Conservation (phyloP, 2,113 vertebrate genomes). For the Tursiops truncatus region DNA sequence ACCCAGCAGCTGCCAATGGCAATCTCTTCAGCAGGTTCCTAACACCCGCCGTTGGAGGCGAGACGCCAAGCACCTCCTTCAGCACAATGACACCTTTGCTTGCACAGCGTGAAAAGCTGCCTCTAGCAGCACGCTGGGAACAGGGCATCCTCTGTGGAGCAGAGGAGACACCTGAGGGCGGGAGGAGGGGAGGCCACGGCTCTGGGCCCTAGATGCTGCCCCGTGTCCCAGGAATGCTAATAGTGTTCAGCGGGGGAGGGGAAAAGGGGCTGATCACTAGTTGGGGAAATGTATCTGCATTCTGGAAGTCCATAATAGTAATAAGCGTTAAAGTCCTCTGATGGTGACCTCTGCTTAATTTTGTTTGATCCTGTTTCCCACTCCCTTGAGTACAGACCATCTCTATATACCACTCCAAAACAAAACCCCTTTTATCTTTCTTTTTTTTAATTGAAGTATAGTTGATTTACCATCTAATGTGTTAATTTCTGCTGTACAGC, state of each 20-base stretch:
- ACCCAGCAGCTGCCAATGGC: not conserved
- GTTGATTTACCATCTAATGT: not conserved
- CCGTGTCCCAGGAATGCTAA: not conserved
- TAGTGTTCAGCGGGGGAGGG: not conserved
- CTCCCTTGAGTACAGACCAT: not conserved
- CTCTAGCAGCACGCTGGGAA: not conserved
- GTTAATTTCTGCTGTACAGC: not conserved
- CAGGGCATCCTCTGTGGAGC: not conserved
- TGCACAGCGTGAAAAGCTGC: not conserved
- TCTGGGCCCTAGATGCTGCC: not conserved
- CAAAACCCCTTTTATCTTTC: not conserved
- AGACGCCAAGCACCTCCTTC: not conserved
- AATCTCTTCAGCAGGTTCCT: not conserved
- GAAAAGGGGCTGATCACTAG: not conserved
- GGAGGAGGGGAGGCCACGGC: not conserved
- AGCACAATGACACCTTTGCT: not conserved
- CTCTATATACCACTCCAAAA: not conserved
- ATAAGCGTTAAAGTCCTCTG: not conserved
- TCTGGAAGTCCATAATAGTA: not conserved
- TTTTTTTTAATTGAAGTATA: not conserved
- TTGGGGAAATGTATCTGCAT: not conserved
- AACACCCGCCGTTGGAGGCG: not conserved
- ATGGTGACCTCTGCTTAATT: not conserved
- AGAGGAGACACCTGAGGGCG: not conserved
- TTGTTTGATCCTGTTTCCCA: not conserved